Conservation (phyloP, 2,888 invertebrate species). For the Sceliomorpha sp. region DNA sequence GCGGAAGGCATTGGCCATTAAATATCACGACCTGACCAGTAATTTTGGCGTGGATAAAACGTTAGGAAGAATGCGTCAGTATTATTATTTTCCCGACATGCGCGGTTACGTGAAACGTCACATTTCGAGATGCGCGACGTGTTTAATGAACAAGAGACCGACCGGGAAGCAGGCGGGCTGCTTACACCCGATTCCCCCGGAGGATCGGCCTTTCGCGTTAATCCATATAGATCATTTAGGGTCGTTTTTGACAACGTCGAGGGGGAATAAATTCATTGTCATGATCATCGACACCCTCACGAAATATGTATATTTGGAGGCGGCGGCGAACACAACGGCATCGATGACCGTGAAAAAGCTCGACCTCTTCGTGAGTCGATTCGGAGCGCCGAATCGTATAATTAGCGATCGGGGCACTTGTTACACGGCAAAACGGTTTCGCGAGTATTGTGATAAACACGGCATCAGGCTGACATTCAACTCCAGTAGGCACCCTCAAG, state of each 20-base stretch:
- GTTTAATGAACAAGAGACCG: no score
- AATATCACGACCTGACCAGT: no score
- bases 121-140: no score
- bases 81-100: no score
- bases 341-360: neutral
- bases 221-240: slow-evolving; percentile 58
- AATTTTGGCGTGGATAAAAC: no score
- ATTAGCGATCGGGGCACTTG: slow-evolving; percentile 19
- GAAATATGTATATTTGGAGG: slow-evolving; percentile 2
- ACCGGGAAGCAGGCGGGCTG: no score
- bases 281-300: slow-evolving; percentile 16
- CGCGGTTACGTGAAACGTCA: no score
- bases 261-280: slow-evolving; percentile 3
- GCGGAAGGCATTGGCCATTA: no score
- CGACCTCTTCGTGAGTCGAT: neutral
- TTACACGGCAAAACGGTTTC: no score
- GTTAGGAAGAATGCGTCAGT: no score
- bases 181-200: slow-evolving; percentile 59
- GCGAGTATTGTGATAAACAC: slow-evolving; percentile 10
- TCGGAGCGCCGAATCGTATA: slow-evolving; percentile 8
- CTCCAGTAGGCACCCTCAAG: no score
- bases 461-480: no score
- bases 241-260: slow-evolving; percentile 45
- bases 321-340: neutral
- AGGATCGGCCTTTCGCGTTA: slow-evolving; percentile 53